Base-by-base conservation (phyloP, 64 coral and sea anemone species). In the Dendrophyllia cribrosa region DNA sequence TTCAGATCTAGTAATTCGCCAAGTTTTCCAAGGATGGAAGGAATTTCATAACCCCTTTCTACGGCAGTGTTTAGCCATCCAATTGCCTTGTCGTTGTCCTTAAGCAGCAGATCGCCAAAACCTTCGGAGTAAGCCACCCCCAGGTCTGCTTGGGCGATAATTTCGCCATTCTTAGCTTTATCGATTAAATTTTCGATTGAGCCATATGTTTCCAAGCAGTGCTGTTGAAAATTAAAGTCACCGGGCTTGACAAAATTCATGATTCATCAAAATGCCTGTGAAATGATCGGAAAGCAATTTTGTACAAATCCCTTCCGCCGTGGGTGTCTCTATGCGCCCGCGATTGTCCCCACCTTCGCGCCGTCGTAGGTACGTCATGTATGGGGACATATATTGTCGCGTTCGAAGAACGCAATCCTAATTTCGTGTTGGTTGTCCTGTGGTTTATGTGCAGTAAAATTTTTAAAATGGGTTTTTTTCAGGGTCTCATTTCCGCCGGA, bases 41-140 rank as follows among this genome's bases (percentile, higher is more conserved):
- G 63, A 26, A 15, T 3, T 12, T 46, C 1, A 44, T 23, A 22
- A 9, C 61, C 74, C 9, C 70, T 70, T 53, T 79, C n/a, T 5
- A 94, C 79, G n/a, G 95, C 61, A 9, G 82, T 17, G 46, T 91
- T 85, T 21, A 91, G 74, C 95, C 95, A 97, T 21, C 83, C 76
- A 17, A 94, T 94, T 34, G 95, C 95, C 69, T 66, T 91, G 56
- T 97, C 88, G 3, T 20, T 44, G 62, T 97, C 95, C 34, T 58
- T 94, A 5, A 43, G 24, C 43, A 97, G 49, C 9, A 80, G 49
- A 7, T 89, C 76, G 24, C 51, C 63, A 20, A 88, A 5, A 51
- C 92, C 92, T 19, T 55, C 9, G 17, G 20, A 13, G 11, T 89
- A 94, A 66, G 82, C 86, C 24, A 10, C 10, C 43, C 86, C 77